These are phyloP conservation scores for Fregetta grallaria DNA, from an alignment of 2,113 vertebrate species.

Conservation along the genomic window DNA sequence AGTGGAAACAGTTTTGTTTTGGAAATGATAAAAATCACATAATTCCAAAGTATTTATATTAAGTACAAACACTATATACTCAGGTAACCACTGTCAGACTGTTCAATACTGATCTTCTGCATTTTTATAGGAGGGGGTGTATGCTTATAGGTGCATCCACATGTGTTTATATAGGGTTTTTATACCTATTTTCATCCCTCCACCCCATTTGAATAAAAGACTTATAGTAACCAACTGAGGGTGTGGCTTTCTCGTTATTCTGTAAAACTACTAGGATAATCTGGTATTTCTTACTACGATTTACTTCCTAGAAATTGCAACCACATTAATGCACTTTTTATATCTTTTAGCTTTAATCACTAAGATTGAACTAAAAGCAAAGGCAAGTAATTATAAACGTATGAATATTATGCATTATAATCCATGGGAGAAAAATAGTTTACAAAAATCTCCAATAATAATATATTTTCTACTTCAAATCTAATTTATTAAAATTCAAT, in stretches of 20 bases:
- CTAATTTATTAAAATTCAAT: neutral
- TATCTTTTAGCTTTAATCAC: neutral
- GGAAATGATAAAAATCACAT: neutral
- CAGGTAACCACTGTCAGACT: neutral
- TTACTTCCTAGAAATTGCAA: neutral
- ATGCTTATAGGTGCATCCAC: neutral
- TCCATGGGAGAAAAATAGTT: neutral
- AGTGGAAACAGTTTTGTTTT: neutral
- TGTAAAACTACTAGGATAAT: neutral
- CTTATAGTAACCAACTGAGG: fast-evolving
- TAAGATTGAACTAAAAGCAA: neutral
- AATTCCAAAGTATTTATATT: neutral
- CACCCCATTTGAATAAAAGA: neutral
- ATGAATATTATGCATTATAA: neutral
- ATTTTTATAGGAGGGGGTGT: neutral
- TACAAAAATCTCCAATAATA: neutral
- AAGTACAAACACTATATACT: neutral
- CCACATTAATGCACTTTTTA: neutral
- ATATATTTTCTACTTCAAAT: neutral
- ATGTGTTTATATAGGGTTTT: neutral
- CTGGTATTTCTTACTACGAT: neutral
- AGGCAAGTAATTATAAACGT: neutral
- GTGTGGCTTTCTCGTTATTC: neutral
- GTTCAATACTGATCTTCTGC: neutral
- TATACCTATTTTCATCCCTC: neutral